These are phyloP conservation scores for Argyrosomus regius DNA, from an alignment of 2,797 vertebrate genomes.

Conservation along the genomic window DNA sequence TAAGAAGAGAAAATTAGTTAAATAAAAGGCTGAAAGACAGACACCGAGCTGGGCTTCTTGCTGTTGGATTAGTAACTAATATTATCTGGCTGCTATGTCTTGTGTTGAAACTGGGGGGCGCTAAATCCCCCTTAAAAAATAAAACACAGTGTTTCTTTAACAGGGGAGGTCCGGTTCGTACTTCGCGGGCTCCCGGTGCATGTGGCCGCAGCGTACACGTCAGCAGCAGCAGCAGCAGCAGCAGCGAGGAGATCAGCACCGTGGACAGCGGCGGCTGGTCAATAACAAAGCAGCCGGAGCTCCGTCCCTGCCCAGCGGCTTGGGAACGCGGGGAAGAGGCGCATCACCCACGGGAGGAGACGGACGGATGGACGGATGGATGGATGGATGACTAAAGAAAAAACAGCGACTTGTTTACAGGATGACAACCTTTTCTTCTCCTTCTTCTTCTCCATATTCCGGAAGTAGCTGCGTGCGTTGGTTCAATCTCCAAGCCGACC, in stretches of 20 bases:
- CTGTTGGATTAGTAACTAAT: too few species aligned
- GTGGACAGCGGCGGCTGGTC: constrained; percentile 83
- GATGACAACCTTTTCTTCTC: constrained; percentile 32
- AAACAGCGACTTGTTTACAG: constrained; percentile 50
- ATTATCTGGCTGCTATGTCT: too few species aligned
- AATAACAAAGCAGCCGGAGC: constrained; percentile 57
- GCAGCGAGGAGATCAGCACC: constrained; percentile 81
- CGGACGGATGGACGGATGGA: neutral
- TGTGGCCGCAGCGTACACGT: constrained; percentile 73
- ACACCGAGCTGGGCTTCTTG: too few species aligned
- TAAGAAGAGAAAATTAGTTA: too few species aligned
- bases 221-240: constrained; percentile 48
- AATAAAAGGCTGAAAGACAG: too few species aligned
- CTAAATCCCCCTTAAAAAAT: too few species aligned
- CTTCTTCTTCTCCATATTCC: constrained; percentile 69
- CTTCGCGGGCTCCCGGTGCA: constrained; percentile 73
- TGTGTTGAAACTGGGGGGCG: too few species aligned
- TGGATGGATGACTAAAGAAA: constrained; percentile 27
- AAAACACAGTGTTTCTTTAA: too few species aligned
- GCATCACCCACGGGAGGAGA: constrained; percentile 9
- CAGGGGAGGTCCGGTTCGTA: constrained; percentile 50
- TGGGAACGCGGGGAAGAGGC: constrained; percentile 36
- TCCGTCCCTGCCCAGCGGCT: constrained; percentile 50
- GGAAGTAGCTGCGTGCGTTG: constrained; percentile 86
- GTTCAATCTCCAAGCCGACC: constrained; percentile 81